phyloP scores from a whole-genome alignment of 2,888 invertebrate species.

The Phoenoteleia sp. region DNA sequence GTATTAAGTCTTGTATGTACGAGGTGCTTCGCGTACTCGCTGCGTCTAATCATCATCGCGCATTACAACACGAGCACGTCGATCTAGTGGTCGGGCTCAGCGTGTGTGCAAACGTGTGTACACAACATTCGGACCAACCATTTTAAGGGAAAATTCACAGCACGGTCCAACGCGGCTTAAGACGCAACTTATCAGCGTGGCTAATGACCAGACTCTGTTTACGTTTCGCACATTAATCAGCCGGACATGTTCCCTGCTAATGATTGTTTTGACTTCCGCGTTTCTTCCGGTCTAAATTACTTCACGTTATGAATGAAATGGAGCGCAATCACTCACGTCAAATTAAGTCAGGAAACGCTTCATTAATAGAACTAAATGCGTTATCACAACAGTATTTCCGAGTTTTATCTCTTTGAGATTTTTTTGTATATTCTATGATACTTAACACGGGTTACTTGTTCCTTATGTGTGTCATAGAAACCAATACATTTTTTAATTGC shows the following conservation, averaged over 20 bases:
- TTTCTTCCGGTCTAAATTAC: too few species aligned
- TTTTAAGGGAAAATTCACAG: not conserved
- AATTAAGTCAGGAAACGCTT: too few species aligned
- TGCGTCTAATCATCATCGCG: constrained; percentile 47
- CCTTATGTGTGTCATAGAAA: too few species aligned
- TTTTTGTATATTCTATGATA: too few species aligned
- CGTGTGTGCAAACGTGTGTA: constrained; percentile 41
- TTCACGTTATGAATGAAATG: too few species aligned
- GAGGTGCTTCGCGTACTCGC: constrained; percentile 2
- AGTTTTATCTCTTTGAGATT: too few species aligned
- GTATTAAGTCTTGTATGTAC: constrained; percentile 41
- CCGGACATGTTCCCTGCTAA: not conserved
- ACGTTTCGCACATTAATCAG: not conserved
- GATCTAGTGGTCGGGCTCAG: constrained; percentile 43
- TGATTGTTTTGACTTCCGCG: not conserved
- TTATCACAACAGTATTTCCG: too few species aligned
- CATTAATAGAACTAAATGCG: too few species aligned
- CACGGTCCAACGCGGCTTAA: constrained; percentile 7
- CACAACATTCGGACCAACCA: not conserved
- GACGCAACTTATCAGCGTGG: constrained; percentile 20
- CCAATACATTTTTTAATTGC: too few species aligned
- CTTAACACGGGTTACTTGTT: too few species aligned
- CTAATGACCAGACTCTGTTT: not conserved
- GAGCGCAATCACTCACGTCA: too few species aligned
- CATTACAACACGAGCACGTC: constrained; percentile 13